These are phyloP conservation scores for Helicoverpa armigera DNA, from an alignment of 1,140 invertebrate species.

Conservation along the genomic window DNA sequence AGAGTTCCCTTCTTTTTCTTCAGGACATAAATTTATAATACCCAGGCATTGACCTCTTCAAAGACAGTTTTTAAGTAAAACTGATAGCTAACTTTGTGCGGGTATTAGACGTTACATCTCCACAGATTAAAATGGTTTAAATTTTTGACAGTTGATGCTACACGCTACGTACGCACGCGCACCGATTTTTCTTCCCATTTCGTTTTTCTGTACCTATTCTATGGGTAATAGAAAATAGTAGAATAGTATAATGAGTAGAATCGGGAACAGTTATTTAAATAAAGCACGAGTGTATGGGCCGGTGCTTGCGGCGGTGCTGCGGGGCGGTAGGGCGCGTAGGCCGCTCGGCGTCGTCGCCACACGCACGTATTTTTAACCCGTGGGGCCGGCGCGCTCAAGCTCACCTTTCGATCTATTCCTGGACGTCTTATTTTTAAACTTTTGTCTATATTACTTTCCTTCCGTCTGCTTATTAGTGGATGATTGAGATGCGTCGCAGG, in stretches of 20 bases:
- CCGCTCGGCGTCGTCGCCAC: constrained; percentile 63
- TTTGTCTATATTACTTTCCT: constrained; percentile 85
- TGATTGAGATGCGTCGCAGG: constrained; percentile 84
- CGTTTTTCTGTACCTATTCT: not conserved
- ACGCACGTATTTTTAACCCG: constrained; percentile 77
- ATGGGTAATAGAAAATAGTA: no score
- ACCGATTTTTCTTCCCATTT: not conserved
- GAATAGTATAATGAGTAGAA: not conserved
- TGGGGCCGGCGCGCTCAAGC: constrained; percentile 80
- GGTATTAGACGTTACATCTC: no score
- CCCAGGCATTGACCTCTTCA: no score
- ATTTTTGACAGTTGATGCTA: no score
- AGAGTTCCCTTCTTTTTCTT: no score
- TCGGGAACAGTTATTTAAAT: constrained; percentile 7
- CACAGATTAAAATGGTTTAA: no score
- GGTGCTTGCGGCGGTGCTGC: constrained; percentile 44
- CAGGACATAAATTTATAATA: no score
- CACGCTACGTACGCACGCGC: no score
- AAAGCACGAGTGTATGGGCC: constrained; percentile 21
- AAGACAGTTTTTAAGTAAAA: no score
- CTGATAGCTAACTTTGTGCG: no score
- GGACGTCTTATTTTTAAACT: constrained; percentile 82
- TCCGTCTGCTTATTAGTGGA: constrained; percentile 84
- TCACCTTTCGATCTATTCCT: constrained; percentile 84
- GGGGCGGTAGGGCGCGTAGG: constrained; percentile 59